These are phyloP conservation scores for Zapornia atra DNA, from an alignment of 2,113 vertebrate species.

Conservation along the genomic window DNA sequence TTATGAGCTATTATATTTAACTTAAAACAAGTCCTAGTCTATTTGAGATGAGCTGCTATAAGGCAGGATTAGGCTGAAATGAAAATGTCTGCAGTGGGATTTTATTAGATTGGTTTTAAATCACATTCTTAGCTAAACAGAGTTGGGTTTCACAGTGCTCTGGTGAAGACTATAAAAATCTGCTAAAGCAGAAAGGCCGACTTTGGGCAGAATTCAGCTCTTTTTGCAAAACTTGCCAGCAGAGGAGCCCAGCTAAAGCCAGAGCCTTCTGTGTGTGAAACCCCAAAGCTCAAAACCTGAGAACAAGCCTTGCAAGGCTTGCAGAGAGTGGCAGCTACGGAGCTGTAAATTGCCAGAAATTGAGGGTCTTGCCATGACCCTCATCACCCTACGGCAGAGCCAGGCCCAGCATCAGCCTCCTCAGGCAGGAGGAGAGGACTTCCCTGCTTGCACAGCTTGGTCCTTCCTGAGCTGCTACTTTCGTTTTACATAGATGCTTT, in stretches of 20 bases:
- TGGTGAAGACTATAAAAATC: not conserved
- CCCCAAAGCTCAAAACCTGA: not conserved
- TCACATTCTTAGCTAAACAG: not conserved
- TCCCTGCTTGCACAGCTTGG: not conserved
- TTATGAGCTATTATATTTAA: not conserved
- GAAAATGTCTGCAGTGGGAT: slow-evolving; percentile 32
- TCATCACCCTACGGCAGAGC: rapidly evolving
- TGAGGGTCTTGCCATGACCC: not conserved
- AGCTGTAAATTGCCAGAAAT: not conserved
- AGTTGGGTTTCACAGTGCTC: not conserved
- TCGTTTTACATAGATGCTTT: rapidly evolving
- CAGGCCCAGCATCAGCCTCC: not conserved
- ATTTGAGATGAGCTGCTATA: not conserved
- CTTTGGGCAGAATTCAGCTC: not conserved
- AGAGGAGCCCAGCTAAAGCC: not conserved
- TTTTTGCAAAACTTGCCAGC: not conserved
- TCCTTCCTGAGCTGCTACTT: rapidly evolving
- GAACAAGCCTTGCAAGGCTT: not conserved
- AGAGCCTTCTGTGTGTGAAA: not conserved
- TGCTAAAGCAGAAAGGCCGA: not conserved
- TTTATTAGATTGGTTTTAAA: slow-evolving; percentile 51
- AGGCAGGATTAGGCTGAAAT: slow-evolving; percentile 44
- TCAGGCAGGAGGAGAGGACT: rapidly evolving
- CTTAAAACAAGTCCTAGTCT: slow-evolving; percentile 12
- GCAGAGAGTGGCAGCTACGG: not conserved